Evolutionary conservation across 2,888 invertebrate species (phyloP).

Genomic region (Sesia bembeciformis): DNA sequence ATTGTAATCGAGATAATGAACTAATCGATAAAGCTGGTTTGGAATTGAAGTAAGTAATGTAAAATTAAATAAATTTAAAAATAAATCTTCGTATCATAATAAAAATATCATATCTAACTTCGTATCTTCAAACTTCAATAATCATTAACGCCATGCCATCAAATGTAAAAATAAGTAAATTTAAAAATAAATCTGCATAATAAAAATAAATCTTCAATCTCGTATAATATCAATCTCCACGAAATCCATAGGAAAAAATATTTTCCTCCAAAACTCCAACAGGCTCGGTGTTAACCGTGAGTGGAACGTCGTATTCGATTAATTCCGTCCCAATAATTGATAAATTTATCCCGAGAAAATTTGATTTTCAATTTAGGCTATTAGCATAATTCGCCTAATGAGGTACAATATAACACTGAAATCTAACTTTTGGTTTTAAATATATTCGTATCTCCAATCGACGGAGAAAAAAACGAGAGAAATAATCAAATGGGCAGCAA

Average conservation of each 20-base stretch:
- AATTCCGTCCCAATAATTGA: constrained; percentile 21
- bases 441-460: no score
- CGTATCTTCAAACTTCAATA: background rate
- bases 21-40: no score
- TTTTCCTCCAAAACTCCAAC: background rate
- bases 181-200: background rate
- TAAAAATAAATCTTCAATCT: background rate
- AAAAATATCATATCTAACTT: no score
- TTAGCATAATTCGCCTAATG: no score
- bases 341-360: constrained; percentile 11
- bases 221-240: background rate
- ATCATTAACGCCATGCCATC: background rate
- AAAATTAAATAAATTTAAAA: no score
- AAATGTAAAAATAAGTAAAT: background rate
- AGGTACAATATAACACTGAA: no score
- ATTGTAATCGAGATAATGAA: background rate
- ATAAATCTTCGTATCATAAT: no score
- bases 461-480: no score
- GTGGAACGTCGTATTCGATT: constrained; percentile 16
- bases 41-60: no score
- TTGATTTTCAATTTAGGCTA: background rate
- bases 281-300: background rate
- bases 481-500: no score
- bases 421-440: no score
- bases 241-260: background rate